phyloP scores from a whole-genome alignment of 2,888 invertebrate genomes.

The Trichogramma dendrolimi region DNA sequence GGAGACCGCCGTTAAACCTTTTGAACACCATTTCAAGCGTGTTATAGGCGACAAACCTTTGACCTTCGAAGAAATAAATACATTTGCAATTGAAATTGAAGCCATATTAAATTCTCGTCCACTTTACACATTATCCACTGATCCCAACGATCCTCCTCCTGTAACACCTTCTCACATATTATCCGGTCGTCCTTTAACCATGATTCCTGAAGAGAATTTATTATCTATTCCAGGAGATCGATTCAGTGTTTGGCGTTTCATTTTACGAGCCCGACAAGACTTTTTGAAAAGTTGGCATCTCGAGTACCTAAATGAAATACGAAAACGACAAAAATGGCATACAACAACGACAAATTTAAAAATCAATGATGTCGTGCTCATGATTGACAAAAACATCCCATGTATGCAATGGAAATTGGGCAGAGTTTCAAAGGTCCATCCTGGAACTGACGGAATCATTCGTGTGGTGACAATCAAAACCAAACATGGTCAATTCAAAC shows the following conservation, averaged over 20 bases:
- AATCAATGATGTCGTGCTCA: slow-evolving; percentile 30
- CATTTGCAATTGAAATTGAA: slow-evolving; percentile 24
- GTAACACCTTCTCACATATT: no score
- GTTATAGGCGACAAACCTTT: slow-evolving; percentile 10
- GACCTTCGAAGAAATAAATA: slow-evolving; percentile 22
- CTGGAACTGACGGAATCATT: slow-evolving; percentile 33
- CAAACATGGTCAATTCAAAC: slow-evolving; percentile 21
- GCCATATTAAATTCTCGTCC: slow-evolving; percentile 25
- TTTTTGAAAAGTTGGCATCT: slow-evolving; percentile 33
- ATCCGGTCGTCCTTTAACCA: no score
- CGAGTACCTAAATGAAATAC: slow-evolving; percentile 34
- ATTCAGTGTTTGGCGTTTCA: slow-evolving; percentile 31
- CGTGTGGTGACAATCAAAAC: slow-evolving; percentile 30
- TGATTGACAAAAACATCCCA: slow-evolving; percentile 26
- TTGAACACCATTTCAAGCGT: slow-evolving; percentile 27
- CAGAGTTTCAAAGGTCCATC: slow-evolving; percentile 30
- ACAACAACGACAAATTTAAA: slow-evolving; percentile 18
- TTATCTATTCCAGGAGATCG: slow-evolving; percentile 30
- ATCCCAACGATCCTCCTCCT: slow-evolving; percentile 27
- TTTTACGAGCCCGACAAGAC: slow-evolving; percentile 31
- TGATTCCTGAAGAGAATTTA: no score
- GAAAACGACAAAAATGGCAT: slow-evolving; percentile 35
- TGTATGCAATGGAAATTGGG: slow-evolving; percentile 33
- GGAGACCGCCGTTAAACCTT: neutral
- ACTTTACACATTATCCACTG: slow-evolving; percentile 15